phyloP scores from a whole-genome alignment of 2,113 vertebrate genomes.

The Todiramphus saurophagus region DNA sequence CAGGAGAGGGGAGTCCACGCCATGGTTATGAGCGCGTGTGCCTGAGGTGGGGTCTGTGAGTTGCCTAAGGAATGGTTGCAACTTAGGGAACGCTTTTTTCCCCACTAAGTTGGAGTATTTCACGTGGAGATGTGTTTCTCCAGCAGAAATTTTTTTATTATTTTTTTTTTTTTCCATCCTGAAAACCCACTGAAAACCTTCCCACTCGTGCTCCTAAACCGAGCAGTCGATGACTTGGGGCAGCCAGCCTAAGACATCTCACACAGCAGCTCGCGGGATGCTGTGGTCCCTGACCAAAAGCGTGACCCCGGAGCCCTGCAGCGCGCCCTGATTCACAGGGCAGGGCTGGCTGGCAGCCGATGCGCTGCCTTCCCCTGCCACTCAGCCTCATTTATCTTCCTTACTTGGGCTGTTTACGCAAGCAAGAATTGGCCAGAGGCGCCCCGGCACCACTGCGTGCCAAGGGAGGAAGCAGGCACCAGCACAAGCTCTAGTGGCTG shows the following conservation, averaged over 20 bases:
- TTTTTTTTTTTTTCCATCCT: neutral
- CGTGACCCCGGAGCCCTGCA: neutral
- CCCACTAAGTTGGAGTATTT: accelerated
- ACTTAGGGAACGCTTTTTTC: neutral
- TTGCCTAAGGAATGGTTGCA: neutral
- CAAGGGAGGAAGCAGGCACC: constrained; percentile 39
- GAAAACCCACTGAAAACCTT: neutral
- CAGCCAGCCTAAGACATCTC: neutral
- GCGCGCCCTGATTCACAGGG: neutral
- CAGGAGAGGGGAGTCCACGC: neutral
- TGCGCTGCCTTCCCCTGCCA: neutral
- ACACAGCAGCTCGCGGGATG: accelerated
- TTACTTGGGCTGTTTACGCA: neutral
- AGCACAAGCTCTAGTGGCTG: neutral
- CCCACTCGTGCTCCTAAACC: accelerated
- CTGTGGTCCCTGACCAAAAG: neutral
- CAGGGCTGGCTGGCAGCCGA: constrained; percentile 6
- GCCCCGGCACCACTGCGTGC: neutral
- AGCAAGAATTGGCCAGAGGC: neutral
- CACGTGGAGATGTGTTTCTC: neutral
- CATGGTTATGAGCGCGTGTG: accelerated
- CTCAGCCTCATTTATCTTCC: neutral
- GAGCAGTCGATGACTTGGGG: accelerated
- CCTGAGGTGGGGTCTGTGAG: neutral
- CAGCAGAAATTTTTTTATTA: accelerated